Evolutionary conservation across 37 sponge, comb jelly and placozoan genomes (phyloP).

Genomic region (Dysidea cf. avara): DNA sequence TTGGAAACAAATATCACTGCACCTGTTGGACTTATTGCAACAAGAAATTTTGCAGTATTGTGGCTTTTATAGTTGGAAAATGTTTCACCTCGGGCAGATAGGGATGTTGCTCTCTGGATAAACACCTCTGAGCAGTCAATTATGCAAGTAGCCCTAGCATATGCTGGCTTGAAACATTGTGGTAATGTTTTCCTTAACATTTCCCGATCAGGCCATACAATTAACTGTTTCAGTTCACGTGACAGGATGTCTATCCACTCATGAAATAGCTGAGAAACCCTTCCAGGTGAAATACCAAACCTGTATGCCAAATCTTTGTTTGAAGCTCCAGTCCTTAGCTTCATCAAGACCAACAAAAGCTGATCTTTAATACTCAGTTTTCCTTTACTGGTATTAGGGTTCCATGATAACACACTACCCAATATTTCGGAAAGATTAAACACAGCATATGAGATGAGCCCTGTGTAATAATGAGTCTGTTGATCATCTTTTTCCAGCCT

Average conservation of each 20-base stretch:
- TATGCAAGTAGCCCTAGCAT: conserved; percentile 10
- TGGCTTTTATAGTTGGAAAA: conserved; percentile 62
- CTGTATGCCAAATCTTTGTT: conserved; percentile 28
- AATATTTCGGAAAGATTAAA: no score
- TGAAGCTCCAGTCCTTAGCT: conserved; percentile 16
- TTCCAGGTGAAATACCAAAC: not conserved
- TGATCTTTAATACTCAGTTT: no score
- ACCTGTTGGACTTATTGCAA: conserved; percentile 44
- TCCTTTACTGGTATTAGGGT: no score
- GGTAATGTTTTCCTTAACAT: conserved; percentile 22
- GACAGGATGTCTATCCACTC: no score
- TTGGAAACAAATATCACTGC: conserved; percentile 21
- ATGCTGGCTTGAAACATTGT: conserved; percentile 5
- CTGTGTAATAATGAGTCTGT: no score
- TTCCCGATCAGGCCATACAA: conserved; percentile 34
- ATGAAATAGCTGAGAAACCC: no score
- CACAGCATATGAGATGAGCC: no score
- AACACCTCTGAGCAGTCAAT: conserved; percentile 39
- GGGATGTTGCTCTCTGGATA: conserved; percentile 4
- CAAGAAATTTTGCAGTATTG: conserved; percentile 48
- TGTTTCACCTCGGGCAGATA: conserved; percentile 13
- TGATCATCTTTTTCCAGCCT: no score
- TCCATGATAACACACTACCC: no score
- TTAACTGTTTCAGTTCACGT: conserved; percentile 1
- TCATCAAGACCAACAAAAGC: conserved; percentile 27